A percentile compares a stretch with the other conserved stretches of the same genome.
phyloP scores from a whole-genome alignment of 2,888 invertebrate species.

The Plusia festucae region DNA sequence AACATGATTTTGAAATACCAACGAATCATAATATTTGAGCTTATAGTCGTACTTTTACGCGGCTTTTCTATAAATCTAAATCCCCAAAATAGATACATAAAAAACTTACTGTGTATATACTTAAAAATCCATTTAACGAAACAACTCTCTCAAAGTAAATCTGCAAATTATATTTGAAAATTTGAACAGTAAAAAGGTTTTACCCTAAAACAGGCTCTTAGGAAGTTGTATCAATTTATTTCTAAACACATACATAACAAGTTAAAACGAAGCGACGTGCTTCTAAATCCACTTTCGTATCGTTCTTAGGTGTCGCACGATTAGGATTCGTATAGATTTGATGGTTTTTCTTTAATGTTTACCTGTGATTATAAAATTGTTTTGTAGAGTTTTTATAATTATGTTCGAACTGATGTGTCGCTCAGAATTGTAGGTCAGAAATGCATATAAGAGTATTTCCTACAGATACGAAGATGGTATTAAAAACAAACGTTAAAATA shows the following conservation, averaged over 20 bases:
- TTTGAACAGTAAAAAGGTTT: slow-evolving; percentile 26
- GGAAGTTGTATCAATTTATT: slow-evolving; percentile 66
- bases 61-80: too few species aligned
- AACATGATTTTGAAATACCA: neutral
- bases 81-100: neutral
- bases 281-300: slow-evolving; percentile 78
- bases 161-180: slow-evolving; percentile 12
- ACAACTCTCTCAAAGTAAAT: neutral
- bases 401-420: too few species aligned
- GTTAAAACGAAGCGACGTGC: slow-evolving; percentile 74
- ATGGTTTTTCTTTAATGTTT: slow-evolving; percentile 9
- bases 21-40: neutral
- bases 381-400: too few species aligned
- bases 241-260: slow-evolving; percentile 67
- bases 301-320: slow-evolving; percentile 67
- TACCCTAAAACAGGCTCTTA: slow-evolving; percentile 38
- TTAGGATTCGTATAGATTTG: slow-evolving; percentile 55
- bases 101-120: neutral
- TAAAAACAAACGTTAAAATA: too few species aligned
- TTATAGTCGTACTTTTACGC: neutral
- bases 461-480: too few species aligned
- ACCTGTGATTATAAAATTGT: neutral
- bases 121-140: neutral
- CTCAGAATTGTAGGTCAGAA: too few species aligned
- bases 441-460: too few species aligned